Conservation (phyloP, 2,113 vertebrate species). For the Fukomys damarensis region DNA sequence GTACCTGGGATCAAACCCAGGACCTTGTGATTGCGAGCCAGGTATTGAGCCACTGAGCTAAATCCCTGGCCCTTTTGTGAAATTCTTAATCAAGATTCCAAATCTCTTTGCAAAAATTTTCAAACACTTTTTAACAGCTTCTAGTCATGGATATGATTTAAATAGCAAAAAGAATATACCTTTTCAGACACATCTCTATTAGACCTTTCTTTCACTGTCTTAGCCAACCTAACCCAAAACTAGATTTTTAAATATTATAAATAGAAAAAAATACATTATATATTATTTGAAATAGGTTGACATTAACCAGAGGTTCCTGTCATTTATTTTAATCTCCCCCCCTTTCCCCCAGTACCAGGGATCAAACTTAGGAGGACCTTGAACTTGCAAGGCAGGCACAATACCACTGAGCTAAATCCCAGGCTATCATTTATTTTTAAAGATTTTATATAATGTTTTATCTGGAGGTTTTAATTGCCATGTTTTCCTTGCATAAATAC, state of each 20-base stretch:
- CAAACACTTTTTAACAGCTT: constrained; percentile 46
- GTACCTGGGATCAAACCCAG: too few species aligned
- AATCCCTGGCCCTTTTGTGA: background rate
- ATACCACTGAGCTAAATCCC: too few species aligned
- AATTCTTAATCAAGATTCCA: constrained; percentile 54
- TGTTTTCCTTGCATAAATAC: background rate
- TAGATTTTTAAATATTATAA: constrained; percentile 24
- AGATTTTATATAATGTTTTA: background rate
- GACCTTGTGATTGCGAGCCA: too few species aligned
- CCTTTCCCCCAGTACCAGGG: too few species aligned
- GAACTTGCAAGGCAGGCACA: too few species aligned
- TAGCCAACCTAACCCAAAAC: background rate
- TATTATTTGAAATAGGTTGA: background rate
- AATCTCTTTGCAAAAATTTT: constrained; percentile 47
- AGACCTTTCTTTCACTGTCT: constrained; percentile 33
- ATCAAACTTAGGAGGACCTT: too few species aligned
- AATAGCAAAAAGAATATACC: constrained; percentile 20
- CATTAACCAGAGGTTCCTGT: background rate
- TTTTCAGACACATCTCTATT: background rate
- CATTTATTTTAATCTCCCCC: constrained; percentile 1
- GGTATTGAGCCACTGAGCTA: too few species aligned
- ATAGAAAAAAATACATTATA: background rate
- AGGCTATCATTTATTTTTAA: background rate
- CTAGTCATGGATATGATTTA: background rate
- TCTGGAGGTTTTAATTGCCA: background rate